phyloP scores from a whole-genome alignment of 92 coral and sea anemone genomes.

The Virgularia gustaviana region DNA sequence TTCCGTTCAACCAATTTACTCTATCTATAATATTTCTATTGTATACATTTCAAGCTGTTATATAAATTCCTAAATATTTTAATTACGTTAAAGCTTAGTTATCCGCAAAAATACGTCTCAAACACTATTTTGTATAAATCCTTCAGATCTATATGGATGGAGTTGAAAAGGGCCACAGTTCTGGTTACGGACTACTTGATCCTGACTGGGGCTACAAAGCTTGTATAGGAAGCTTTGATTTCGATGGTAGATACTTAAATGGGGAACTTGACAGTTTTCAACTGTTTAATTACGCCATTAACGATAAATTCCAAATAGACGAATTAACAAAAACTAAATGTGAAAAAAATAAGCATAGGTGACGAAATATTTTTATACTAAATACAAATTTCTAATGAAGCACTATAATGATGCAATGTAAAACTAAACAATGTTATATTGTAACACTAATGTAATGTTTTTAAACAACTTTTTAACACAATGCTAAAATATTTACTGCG shows the following conservation, averaged over 20 bases:
- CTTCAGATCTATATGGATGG: slow-evolving; percentile 88
- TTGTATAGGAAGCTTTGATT: slow-evolving; percentile 86
- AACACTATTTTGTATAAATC: too few species aligned
- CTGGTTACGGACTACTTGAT: slow-evolving; percentile 77
- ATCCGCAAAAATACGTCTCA: too few species aligned
- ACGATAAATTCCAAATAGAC: slow-evolving; percentile 65
- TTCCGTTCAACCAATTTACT: too few species aligned
- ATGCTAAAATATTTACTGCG: too few species aligned
- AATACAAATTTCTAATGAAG: too few species aligned
- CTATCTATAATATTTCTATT: too few species aligned
- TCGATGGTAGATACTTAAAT: slow-evolving; percentile 72
- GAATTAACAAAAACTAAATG: slow-evolving; percentile 69
- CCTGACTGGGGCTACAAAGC: slow-evolving; percentile 98
- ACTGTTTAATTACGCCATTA: slow-evolving; percentile 80
- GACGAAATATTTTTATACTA: not conserved
- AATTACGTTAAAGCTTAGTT: too few species aligned
- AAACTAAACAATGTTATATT: too few species aligned
- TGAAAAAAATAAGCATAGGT: slow-evolving; percentile 8
- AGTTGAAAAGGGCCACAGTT: slow-evolving; percentile 47
- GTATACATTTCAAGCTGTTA: too few species aligned
- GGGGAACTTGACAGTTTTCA: slow-evolving; percentile 80
- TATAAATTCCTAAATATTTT: too few species aligned
- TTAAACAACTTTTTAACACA: not conserved
- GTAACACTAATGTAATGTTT: not conserved
- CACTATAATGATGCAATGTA: too few species aligned